Base-by-base conservation (phyloP, 2,797 vertebrate species). In the Notolabrus celidotus region DNA sequence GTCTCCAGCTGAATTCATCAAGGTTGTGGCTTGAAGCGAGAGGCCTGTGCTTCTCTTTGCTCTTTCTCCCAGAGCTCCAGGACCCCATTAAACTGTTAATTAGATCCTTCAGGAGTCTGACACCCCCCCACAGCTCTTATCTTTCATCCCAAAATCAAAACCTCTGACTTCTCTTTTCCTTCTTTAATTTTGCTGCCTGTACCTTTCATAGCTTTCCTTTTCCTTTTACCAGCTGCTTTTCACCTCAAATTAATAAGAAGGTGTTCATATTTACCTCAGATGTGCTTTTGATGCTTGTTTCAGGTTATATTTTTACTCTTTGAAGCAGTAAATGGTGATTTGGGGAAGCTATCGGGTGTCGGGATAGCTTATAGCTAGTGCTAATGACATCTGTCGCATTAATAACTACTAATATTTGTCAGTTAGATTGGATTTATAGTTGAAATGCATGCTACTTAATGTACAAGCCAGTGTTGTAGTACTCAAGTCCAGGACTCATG, bases 11-110 rank as follows among this genome's bases (percentile, higher is more conserved):
- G 63, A 77, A 76, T 84, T 67, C 72, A 81, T 85, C 86, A 79
- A 27, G 17, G 25, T 22, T 23, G 39, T 51, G 53, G 52, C 57
- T 50, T n/a, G 58, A 71, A 65, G 62, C 27, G 7, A 58, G 67
- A 74, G 59, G 62, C 57, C 47, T 11, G 42, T 22, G 61, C 25
- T 68, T 66, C 38, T 80, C 46, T 67, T 47, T 74, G 56, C 58
- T 63, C 34, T 36, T 36, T 36, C 72, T 49, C 58, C 60, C 62
- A 6, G 52, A 74, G 63, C 83, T 80, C 67, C 64, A 78, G 80
- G 85, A 88, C 76, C 56, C 63, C 54, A 88, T 89, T 89, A 89
- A 89, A 86, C 68, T 80, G 39, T 78, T 86, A 88, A 91, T 90
- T 86, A 82, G 75, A 85, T 76, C 74, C 74, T 85, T 85, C 38